A percentile compares a stretch with the other conserved stretches of the same genome.
Evolutionary conservation across 1,140 invertebrate species (phyloP).

Genomic region (Phymastichus coffea): DNA sequence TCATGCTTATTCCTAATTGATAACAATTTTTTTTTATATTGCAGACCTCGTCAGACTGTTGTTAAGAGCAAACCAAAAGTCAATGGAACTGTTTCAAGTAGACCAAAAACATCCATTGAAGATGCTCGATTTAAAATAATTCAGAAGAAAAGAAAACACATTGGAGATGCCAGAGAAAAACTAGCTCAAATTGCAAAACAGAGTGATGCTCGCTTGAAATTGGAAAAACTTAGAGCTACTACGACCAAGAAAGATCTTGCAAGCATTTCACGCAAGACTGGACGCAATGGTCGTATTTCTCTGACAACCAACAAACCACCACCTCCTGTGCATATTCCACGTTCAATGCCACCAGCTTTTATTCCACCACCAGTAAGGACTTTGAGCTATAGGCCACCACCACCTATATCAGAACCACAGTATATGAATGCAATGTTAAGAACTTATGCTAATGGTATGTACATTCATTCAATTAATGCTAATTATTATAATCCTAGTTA

Average conservation of each 20-base stretch:
- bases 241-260: slow-evolving; percentile 41
- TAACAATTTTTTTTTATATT: too few species aligned
- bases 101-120: slow-evolving; percentile 38
- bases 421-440: slow-evolving; percentile 44
- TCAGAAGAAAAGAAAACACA: slow-evolving; percentile 65
- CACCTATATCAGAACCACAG: slow-evolving; percentile 37
- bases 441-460: slow-evolving; percentile 42
- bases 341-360: slow-evolving; percentile 31
- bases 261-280: slow-evolving; percentile 55
- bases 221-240: slow-evolving; percentile 56
- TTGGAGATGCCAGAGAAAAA: slow-evolving; percentile 69
- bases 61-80: too few species aligned
- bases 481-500: too few species aligned
- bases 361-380: slow-evolving; percentile 32
- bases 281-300: slow-evolving; percentile 56
- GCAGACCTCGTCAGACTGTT: too few species aligned
- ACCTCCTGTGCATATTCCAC: slow-evolving; percentile 32
- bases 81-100: slow-evolving; percentile 32
- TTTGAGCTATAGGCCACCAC: slow-evolving; percentile 39
- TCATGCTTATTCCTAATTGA: too few species aligned
- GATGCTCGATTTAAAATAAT: slow-evolving; percentile 73
- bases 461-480: background rate
- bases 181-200: slow-evolving; percentile 67
- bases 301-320: slow-evolving; percentile 56
- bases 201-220: slow-evolving; percentile 64